Evolutionary conservation across 2,797 vertebrate species (phyloP).

Genomic region (Phalanger gymnotis): DNA sequence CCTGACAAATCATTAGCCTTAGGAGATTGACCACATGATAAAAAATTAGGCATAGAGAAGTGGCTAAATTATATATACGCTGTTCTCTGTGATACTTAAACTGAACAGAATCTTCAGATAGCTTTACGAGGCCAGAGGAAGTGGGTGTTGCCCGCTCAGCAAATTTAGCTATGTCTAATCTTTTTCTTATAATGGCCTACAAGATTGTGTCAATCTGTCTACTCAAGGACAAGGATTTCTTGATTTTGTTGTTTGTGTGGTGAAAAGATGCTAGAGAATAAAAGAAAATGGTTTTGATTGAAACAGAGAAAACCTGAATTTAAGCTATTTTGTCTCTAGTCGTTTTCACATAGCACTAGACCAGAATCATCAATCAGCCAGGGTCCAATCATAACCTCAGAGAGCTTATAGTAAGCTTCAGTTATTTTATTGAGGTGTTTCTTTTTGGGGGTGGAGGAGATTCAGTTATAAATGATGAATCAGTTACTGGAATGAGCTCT

Average conservation of each 20-base stretch:
- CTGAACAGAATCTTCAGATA: not conserved
- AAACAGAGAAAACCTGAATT: not conserved
- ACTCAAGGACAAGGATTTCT: not conserved
- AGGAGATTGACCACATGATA: not conserved
- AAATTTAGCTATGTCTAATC: not conserved
- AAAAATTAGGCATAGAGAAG: not conserved
- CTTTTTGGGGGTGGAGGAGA: not conserved
- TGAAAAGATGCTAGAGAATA: not conserved
- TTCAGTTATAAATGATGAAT: slow-evolving; percentile 5
- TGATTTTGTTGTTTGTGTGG: not conserved
- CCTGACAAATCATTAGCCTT: not conserved
- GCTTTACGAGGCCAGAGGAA: not conserved
- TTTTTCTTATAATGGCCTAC: not conserved
- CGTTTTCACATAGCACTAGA: not conserved
- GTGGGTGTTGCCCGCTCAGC: not conserved
- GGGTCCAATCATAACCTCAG: not conserved
- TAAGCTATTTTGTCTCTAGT: not conserved
- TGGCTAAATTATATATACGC: not conserved
- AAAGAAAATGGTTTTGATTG: not conserved
- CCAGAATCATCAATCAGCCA: not conserved
- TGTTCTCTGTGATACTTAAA: not conserved
- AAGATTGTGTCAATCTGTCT: not conserved
- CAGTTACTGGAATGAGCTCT: not conserved
- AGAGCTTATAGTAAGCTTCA: not conserved
- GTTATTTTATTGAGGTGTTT: not conserved